phyloP scores from a whole-genome alignment of 2,797 vertebrate genomes.

The Erithacus rubecula region DNA sequence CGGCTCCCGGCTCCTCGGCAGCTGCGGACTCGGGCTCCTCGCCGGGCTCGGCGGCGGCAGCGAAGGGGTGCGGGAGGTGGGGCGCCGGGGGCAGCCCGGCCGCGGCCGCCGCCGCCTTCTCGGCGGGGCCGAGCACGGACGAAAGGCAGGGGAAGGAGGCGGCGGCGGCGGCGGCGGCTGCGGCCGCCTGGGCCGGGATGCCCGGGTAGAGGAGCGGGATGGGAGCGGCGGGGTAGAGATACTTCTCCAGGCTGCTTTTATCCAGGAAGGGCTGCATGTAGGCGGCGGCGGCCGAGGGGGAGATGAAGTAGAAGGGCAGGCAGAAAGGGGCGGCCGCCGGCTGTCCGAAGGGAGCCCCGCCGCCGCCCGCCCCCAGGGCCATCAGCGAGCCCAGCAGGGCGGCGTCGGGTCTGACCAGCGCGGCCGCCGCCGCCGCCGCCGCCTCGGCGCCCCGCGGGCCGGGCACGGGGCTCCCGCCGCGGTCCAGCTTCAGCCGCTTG shows the following conservation, averaged over 20 bases:
- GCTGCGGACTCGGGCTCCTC: conserved; percentile 39
- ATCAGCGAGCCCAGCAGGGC: conserved; percentile 88
- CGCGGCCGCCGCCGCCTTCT: conserved; percentile 71
- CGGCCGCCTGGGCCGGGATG: conserved; percentile 76
- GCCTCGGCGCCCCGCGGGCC: neutral
- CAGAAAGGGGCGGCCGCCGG: conserved; percentile 83
- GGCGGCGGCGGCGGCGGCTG: conserved; percentile 59
- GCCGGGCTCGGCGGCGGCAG: neutral
- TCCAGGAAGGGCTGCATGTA: conserved; percentile 92
- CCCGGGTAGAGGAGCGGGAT: conserved; percentile 89
- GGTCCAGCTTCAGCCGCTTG: conserved; percentile 86
- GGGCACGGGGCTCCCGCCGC: conserved; percentile 60
- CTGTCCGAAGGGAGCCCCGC: conserved; percentile 82
- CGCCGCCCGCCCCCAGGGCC: conserved; percentile 77
- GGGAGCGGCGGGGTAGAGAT: conserved; percentile 80
- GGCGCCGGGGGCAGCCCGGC: conserved; percentile 65
- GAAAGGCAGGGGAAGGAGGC: conserved; percentile 85
- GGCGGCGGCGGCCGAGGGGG: conserved; percentile 88
- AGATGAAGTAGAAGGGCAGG: conserved; percentile 93
- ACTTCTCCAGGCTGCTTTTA: conserved; percentile 88
- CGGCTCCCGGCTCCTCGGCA: conserved; percentile 53
- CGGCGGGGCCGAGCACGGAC: conserved; percentile 68
- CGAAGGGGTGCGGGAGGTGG: conserved; percentile 50
- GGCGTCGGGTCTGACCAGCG: conserved; percentile 76
- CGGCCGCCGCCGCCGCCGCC: neutral